Percentiles rank a stretch among this genome's conserved stretches.
Conservation (phyloP, 2,888 invertebrate species). For the Hymenopus coronatus region DNA sequence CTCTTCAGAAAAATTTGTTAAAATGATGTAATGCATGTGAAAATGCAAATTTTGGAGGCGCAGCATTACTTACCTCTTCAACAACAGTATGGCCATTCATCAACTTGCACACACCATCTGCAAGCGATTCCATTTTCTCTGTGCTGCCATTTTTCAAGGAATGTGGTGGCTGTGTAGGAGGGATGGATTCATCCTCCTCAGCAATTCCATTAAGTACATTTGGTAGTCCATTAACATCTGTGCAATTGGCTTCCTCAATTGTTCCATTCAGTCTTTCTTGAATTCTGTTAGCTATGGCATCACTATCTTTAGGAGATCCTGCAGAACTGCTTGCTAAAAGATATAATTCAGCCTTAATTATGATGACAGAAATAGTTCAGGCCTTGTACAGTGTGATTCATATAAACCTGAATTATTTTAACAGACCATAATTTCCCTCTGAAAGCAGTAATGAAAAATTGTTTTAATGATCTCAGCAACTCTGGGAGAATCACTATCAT, state of each 20-base stretch:
- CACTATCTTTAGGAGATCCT: background rate
- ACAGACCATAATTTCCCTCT: too few relatives aligned
- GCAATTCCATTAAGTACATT: conserved; percentile 17
- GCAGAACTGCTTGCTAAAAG: background rate
- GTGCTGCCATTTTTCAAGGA: background rate
- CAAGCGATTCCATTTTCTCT: background rate
- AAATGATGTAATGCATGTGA: too few relatives aligned
- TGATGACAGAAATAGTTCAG: background rate
- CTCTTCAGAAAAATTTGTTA: too few relatives aligned
- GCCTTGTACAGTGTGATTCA: too few relatives aligned
- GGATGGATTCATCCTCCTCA: conserved; percentile 22
- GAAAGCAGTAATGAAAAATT: too few relatives aligned
- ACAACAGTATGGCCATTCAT: background rate
- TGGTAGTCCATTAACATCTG: background rate
- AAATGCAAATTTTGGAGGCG: too few relatives aligned
- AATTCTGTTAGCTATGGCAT: background rate
- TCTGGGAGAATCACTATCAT: too few relatives aligned
- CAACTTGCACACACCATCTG: background rate
- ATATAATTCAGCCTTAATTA: background rate
- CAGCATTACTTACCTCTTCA: background rate
- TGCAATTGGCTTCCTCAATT: background rate
- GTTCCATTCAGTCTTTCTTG: background rate
- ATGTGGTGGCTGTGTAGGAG: background rate
- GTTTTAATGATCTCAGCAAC: too few relatives aligned
- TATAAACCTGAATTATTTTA: too few relatives aligned